phyloP scores from a whole-genome alignment of 1,140 invertebrate species.

The Chelonus insularis region DNA sequence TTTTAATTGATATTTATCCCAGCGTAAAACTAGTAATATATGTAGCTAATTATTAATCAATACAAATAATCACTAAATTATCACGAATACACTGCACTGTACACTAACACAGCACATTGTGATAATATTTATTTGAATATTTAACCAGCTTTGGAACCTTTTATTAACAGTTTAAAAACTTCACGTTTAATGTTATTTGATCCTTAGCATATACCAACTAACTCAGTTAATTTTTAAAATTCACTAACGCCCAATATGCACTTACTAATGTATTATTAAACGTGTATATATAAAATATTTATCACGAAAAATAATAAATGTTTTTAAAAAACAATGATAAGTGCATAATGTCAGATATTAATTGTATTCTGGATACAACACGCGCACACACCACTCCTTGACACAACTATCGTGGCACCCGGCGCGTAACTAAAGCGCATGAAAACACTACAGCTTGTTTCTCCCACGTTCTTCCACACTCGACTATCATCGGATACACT shows the following conservation, averaged over 20 bases:
- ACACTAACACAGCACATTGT: conserved; percentile 57
- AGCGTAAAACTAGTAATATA: too few species aligned
- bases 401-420: conserved; percentile 59
- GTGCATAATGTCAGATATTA: conserved; percentile 8
- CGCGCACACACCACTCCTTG: conserved; percentile 49
- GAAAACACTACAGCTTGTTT: conserved; percentile 46
- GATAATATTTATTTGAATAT: conserved; percentile 1
- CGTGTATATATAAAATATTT: too few species aligned
- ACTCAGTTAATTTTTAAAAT: too few species aligned
- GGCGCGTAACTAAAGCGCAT: conserved; percentile 58
- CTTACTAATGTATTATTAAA: too few species aligned
- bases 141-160: not conserved
- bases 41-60: too few species aligned
- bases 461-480: conserved; percentile 43
- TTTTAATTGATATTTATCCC: too few species aligned
- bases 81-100: conserved; percentile 58
- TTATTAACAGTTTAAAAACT: too few species aligned
- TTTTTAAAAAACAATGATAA: too few species aligned
- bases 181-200: too few species aligned
- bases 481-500: not conserved
- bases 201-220: too few species aligned
- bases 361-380: conserved; percentile 33
- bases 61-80: conserved; percentile 54
- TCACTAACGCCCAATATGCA: too few species aligned
- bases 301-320: too few species aligned